Conservation (phyloP, 2,113 vertebrate species). For the Semicossyphus pulcher region DNA sequence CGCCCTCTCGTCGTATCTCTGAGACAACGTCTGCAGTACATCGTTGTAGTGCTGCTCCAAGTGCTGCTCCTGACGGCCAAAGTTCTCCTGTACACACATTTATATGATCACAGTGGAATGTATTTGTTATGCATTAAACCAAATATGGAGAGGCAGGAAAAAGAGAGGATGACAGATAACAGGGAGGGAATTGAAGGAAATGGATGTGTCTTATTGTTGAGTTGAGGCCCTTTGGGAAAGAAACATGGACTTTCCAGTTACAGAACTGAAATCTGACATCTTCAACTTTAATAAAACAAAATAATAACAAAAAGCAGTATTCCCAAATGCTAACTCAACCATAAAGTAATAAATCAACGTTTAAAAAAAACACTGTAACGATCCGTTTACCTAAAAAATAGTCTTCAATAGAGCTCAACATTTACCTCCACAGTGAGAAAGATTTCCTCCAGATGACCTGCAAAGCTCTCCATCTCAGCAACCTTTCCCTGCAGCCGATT, state of each 20-base stretch:
- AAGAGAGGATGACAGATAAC: not conserved
- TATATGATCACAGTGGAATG: not conserved
- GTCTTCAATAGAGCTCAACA: not conserved
- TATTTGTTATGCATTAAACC: not conserved
- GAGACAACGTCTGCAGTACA: slow-evolving; percentile 90
- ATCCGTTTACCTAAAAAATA: not conserved
- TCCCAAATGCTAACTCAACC: not conserved
- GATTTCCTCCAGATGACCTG: slow-evolving; percentile 95
- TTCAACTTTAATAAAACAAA: too few species aligned
- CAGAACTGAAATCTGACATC: too few species aligned
- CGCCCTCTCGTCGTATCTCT: slow-evolving; percentile 87
- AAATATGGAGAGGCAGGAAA: not conserved
- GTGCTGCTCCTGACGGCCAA: slow-evolving; percentile 93
- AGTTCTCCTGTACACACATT: slow-evolving; percentile 89
- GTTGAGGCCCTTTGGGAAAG: not conserved
- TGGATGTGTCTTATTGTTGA: not conserved
- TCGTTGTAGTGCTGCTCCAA: slow-evolving; percentile 92
- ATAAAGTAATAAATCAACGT: slow-evolving; percentile 7
- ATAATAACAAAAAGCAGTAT: slow-evolving; percentile 1
- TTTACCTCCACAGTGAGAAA: slow-evolving; percentile 96
- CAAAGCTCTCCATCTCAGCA: slow-evolving; percentile 92
- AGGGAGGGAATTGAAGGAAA: not conserved
- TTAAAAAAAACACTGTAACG: too few species aligned
- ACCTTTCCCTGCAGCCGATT: slow-evolving; percentile 89
- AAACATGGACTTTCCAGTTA: too few species aligned